Evolutionary conservation across 2,113 vertebrate species (phyloP), one percentile per base, ranked within the genome.

Genomic region (Phalacrocorax carbo): DNA sequence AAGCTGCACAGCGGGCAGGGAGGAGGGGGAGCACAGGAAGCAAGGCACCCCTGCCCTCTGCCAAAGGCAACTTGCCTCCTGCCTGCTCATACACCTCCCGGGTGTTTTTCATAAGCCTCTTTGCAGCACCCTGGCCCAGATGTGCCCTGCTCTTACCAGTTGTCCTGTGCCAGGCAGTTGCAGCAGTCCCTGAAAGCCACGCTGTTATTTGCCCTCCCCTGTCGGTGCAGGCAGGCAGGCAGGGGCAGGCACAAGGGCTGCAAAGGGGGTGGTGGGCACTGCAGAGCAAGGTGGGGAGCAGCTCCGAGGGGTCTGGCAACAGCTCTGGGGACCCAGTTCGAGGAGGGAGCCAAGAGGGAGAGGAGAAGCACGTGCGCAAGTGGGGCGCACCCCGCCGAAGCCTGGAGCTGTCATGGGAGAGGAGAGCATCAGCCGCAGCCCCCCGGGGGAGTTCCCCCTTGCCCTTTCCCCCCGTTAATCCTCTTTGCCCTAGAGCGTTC

Each of bases 401-500:
- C 83, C 48, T 15, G 69, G 83, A 88, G 94, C 82, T 71, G 82
- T 69, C 5, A 2, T 1, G 26, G 91, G 76, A 96, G 62, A 93
- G 72, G 29, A 88, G 26, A 78, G 38, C 20, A 0, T 13, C 83
- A 71, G 48, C 79, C 8, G 0, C 69, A 93, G 86, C 70, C 70
- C 91, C 58, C 48, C 4, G 2, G 86, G 44, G 91, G 49, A 82
- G 54, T 21, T 55, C 54, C 80, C 82, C 58, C 72, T 91, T 3
- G 73, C 81, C 95, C 91, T 73, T 94, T 88, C 86, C 88, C 42
- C 91, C 93, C 48, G 71, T 94, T 94, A 94, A 94, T 81, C 95
- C 93, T 95, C 97, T 97, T 96, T 96, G 96, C 95, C 93, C 96
- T 92, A 93, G 96, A 96, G 90, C 82, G 34, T 92, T 95, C 60